Percentiles rank a stretch among this genome's conserved stretches.
Conservation (phyloP, 1,140 invertebrate species). For the Drosophila grimshawi region DNA sequence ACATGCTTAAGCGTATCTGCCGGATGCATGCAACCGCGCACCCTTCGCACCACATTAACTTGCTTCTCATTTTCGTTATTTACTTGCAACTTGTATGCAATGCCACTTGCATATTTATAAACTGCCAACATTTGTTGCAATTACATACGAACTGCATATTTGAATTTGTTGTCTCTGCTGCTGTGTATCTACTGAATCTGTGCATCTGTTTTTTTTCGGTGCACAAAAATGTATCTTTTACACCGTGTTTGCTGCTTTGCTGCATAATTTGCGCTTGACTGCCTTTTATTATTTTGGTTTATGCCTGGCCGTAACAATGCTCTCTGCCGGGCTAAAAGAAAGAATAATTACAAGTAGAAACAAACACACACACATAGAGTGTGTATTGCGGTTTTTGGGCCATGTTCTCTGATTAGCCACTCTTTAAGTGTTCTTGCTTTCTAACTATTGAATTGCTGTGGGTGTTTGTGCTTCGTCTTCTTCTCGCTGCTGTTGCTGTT, state of each 20-base stretch:
- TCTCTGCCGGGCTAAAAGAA: slow-evolving; percentile 18
- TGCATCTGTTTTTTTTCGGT: slow-evolving; percentile 30
- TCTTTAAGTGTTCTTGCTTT: slow-evolving; percentile 32
- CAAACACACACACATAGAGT: slow-evolving; percentile 5
- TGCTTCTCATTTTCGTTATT: slow-evolving; percentile 20
- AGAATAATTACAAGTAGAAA: slow-evolving; percentile 14
- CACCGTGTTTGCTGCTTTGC: slow-evolving; percentile 44
- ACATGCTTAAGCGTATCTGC: slow-evolving; percentile 43
- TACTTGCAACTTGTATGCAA: slow-evolving; percentile 26
- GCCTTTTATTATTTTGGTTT: slow-evolving; percentile 26
- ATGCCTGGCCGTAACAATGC: slow-evolving; percentile 42
- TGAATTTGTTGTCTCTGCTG: slow-evolving; percentile 11
- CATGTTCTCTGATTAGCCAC: slow-evolving; percentile 40
- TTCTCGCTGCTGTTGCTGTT: slow-evolving; percentile 12
- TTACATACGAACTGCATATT: slow-evolving; percentile 28
- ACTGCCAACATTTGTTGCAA: slow-evolving; percentile 40
- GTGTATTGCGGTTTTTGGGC: slow-evolving; percentile 20
- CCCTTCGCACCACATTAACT: slow-evolving; percentile 13
- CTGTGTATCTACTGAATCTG: slow-evolving; percentile 12
- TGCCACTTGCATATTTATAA: slow-evolving; percentile 57
- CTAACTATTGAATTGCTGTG: slow-evolving; percentile 35
- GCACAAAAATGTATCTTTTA: slow-evolving; percentile 41
- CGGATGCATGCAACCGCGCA: slow-evolving; percentile 28
- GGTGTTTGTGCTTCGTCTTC: slow-evolving; percentile 7
- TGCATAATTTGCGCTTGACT: slow-evolving; percentile 71